Conservation (phyloP, 2,113 vertebrate genomes). For the Vicugna pacos region DNA sequence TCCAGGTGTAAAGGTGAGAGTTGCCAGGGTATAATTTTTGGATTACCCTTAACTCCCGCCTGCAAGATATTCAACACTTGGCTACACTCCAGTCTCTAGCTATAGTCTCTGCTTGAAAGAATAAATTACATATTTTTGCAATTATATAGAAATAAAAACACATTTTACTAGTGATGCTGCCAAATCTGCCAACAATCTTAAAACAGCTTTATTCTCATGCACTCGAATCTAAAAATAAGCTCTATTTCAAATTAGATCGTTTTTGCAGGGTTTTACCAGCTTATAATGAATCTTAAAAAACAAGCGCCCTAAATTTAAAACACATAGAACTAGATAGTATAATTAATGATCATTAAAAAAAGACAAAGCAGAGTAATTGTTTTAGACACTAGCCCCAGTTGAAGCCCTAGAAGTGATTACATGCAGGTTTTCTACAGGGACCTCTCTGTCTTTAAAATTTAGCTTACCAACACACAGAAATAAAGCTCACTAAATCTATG, state of each 20-base stretch:
- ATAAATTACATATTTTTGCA: constrained; percentile 80
- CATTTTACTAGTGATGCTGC: constrained; percentile 58
- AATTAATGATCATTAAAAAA: constrained; percentile 34
- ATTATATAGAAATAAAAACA: constrained; percentile 82
- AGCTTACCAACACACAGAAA: neutral
- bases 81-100: constrained; percentile 66
- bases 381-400: neutral
- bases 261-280: constrained; percentile 23
- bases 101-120: constrained; percentile 72
- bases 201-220: constrained; percentile 69
- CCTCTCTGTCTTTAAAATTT: neutral
- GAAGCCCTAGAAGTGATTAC: neutral
- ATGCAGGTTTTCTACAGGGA: neutral
- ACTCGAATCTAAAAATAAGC: constrained; percentile 69
- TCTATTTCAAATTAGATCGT: constrained; percentile 53
- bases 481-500: neutral
- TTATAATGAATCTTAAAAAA: constrained; percentile 58
- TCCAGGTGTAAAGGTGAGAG: constrained; percentile 82
- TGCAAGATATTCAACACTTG: constrained; percentile 70
- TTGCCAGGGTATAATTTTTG: constrained; percentile 79
- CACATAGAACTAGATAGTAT: neutral
- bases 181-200: constrained; percentile 69
- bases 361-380: neutral
- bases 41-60: constrained; percentile 74
- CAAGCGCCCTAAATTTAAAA: constrained; percentile 54